phyloP scores from a whole-genome alignment of 2,888 invertebrate genomes.

The Ochlodes sylvanus region DNA sequence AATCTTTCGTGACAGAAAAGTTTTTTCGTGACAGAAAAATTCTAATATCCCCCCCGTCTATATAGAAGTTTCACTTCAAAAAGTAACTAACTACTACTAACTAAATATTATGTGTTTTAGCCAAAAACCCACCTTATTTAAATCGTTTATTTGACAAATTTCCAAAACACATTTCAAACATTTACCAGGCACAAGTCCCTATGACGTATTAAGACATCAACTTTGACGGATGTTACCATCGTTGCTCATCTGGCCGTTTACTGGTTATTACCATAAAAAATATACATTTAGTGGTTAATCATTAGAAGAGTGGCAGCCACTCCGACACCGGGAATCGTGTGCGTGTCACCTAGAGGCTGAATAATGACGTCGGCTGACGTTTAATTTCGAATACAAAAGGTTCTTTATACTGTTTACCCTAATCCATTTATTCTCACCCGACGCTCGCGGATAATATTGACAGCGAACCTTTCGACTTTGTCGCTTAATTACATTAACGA shows the following conservation, averaged over 20 bases:
- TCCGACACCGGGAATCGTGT: constrained; percentile 55
- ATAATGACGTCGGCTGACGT: constrained; percentile 82
- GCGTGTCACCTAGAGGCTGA: constrained; percentile 73
- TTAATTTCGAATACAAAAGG: constrained; percentile 83
- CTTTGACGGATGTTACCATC: too few relatives aligned
- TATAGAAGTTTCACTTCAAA: too few relatives aligned
- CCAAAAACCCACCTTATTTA: too few relatives aligned
- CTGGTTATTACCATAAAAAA: background rate
- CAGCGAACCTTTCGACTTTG: constrained; percentile 64
- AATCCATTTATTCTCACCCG: constrained; percentile 61
- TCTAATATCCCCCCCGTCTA: too few relatives aligned
- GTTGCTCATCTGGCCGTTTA: background rate
- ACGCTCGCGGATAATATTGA: constrained; percentile 59
- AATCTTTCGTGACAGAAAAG: too few relatives aligned
- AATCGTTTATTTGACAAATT: too few relatives aligned
- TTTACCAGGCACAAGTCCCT: too few relatives aligned
- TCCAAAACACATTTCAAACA: too few relatives aligned
- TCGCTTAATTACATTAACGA: constrained; percentile 62
- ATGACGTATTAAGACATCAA: too few relatives aligned
- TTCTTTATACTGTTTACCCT: constrained; percentile 82
- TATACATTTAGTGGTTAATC: constrained; percentile 4
- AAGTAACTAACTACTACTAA: too few relatives aligned
- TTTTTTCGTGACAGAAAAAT: too few relatives aligned
- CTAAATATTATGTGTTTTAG: too few relatives aligned
- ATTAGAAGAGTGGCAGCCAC: constrained; percentile 55